These are phyloP conservation scores for Ypsolopha scabrella DNA, from an alignment of 2,888 invertebrate genomes.

Conservation along the genomic window DNA sequence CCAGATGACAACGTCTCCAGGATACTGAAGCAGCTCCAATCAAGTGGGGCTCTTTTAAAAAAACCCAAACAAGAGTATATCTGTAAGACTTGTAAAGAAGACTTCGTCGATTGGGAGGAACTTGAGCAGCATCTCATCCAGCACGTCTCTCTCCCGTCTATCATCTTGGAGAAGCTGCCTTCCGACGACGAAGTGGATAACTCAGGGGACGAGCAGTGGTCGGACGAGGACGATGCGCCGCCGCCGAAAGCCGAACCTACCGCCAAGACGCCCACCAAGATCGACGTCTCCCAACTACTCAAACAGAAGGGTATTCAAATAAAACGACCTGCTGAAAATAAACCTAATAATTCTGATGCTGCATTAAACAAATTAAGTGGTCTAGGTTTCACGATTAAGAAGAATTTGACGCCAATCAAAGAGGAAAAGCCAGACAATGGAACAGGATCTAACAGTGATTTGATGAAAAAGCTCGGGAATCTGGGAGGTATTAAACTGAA, in stretches of 20 bases:
- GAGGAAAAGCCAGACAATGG: conserved; percentile 30
- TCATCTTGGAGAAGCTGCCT: conserved; percentile 59
- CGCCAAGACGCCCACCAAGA: conserved; percentile 45
- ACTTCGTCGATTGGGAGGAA: conserved; percentile 52
- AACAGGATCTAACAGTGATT: conserved; percentile 19
- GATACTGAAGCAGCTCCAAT: conserved; percentile 46
- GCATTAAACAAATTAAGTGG: conserved; percentile 55
- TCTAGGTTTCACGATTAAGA: conserved; percentile 58
- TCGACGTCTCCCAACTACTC: conserved; percentile 51
- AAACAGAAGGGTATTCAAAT: conserved; percentile 47
- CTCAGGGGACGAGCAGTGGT: conserved; percentile 58
- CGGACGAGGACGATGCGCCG: conserved; percentile 47
- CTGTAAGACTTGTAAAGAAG: conserved; percentile 65
- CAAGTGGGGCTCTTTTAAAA: conserved; percentile 42
- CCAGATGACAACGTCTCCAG: conserved; percentile 34
- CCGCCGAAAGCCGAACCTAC: conserved; percentile 16
- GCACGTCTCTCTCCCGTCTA: conserved; percentile 67
- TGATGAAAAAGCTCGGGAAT: conserved; percentile 49
- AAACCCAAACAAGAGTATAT: conserved; percentile 48
- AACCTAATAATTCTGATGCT: conserved; percentile 28
- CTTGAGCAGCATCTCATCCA: conserved; percentile 64
- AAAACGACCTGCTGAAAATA: conserved; percentile 36
- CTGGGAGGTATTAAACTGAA: conserved; percentile 61
- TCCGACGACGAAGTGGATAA: conserved; percentile 61
- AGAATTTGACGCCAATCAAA: conserved; percentile 44